These are phyloP conservation scores for Orius laevigatus DNA, from an alignment of 1,140 invertebrate species.

Conservation along the genomic window DNA sequence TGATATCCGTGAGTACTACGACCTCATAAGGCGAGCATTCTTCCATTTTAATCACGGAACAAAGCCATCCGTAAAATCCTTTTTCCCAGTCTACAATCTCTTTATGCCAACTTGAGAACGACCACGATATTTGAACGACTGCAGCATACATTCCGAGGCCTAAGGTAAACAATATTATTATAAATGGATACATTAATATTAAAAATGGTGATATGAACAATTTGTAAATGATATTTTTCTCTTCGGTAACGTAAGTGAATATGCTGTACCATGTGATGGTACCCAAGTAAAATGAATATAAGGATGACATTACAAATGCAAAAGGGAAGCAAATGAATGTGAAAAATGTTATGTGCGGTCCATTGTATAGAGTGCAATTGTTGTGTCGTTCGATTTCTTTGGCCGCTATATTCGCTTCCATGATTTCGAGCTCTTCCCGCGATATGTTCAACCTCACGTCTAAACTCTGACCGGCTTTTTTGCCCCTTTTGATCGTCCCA, in stretches of 20 bases:
- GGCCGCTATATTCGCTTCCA: conserved; percentile 42
- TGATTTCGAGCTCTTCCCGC: conserved; percentile 45
- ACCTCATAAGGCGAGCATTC: conserved; percentile 54
- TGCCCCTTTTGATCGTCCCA: conserved; percentile 53
- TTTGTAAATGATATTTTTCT: conserved; percentile 41
- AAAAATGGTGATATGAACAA: conserved; percentile 46
- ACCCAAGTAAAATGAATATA: conserved; percentile 57
- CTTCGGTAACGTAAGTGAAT: conserved; percentile 50
- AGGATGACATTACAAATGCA: conserved; percentile 40
- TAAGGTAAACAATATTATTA: conserved; percentile 45
- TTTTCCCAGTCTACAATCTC: conserved; percentile 60
- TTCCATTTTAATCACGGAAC: conserved; percentile 43
- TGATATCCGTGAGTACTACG: conserved; percentile 24
- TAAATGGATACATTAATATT: conserved; percentile 52
- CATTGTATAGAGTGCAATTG: conserved; percentile 37
- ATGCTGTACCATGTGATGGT: conserved; percentile 63
- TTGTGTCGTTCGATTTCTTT: conserved; percentile 25
- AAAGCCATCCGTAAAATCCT: conserved; percentile 64
- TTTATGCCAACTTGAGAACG: conserved; percentile 45
- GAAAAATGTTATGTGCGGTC: conserved; percentile 47
- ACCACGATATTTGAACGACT: conserved; percentile 48
- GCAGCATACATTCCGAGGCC: conserved; percentile 49
- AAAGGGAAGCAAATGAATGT: conserved; percentile 47
- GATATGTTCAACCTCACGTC: conserved; percentile 55
- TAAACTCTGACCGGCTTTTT: conserved; percentile 52